phyloP scores from a whole-genome alignment of 1,140 invertebrate species.

The Philaenus spumarius region DNA sequence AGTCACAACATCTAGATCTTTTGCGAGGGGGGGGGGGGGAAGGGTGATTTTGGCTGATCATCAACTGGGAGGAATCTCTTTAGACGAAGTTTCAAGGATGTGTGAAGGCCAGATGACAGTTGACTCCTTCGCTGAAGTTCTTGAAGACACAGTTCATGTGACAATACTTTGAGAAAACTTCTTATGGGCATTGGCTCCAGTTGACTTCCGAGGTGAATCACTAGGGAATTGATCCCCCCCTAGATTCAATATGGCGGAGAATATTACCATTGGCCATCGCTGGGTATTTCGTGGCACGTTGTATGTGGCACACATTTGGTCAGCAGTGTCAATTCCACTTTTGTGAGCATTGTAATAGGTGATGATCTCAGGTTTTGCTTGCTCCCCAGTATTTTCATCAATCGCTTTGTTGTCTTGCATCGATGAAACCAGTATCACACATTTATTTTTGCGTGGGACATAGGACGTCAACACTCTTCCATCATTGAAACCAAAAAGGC shows the following conservation, averaged over 20 bases:
- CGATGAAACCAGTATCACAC: conserved; percentile 27
- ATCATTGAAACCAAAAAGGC: conserved; percentile 30
- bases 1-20: too few relatives aligned
- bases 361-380: conserved; percentile 37
- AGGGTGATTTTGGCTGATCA: too few relatives aligned
- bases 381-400: conserved; percentile 29
- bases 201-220: conserved; percentile 14
- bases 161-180: conserved; percentile 14
- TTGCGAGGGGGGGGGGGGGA: too few relatives aligned
- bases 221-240: conserved; percentile 31
- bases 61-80: background rate
- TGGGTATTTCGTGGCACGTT: conserved; percentile 23
- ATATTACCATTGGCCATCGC: conserved; percentile 32
- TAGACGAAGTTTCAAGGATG: background rate
- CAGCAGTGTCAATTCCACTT: conserved; percentile 37
- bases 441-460: conserved; percentile 31
- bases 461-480: conserved; percentile 29
- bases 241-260: conserved; percentile 33
- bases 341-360: conserved; percentile 39
- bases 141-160: conserved; percentile 9
- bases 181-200: conserved; percentile 13
- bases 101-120: background rate
- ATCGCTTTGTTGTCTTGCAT: conserved; percentile 15
- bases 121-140: conserved; percentile 2
- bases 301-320: conserved; percentile 32